Conservation (phyloP, 2,113 vertebrate genomes). For the Crocuta crocuta region DNA sequence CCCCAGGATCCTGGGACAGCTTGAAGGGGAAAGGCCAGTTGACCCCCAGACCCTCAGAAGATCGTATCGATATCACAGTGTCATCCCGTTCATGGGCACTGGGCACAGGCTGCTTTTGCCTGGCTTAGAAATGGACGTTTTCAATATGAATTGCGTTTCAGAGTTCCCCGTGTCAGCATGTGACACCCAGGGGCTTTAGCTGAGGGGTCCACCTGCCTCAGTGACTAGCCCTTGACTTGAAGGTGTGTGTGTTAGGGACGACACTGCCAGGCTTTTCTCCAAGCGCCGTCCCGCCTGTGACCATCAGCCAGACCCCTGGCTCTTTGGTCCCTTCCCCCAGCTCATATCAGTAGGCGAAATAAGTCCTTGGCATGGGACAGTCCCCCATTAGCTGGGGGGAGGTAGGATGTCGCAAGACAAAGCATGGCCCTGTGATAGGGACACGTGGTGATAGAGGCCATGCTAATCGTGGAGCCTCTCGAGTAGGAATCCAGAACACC, state of each 20-base stretch:
- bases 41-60: background rate
- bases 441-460: rapidly evolving
- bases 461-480: background rate
- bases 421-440: background rate
- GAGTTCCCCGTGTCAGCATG: background rate
- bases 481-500: rapidly evolving
- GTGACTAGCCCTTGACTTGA: background rate
- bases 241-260: background rate
- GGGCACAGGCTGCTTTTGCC: background rate
- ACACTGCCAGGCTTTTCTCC: background rate
- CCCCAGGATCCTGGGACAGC: background rate
- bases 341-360: no score
- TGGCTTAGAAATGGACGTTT: background rate
- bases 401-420: background rate
- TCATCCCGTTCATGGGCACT: background rate
- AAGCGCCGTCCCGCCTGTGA: background rate
- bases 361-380: background rate
- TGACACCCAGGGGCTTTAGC: background rate
- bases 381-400: background rate
- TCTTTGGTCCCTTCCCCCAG: background rate
- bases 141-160: background rate
- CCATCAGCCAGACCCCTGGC: background rate
- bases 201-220: background rate
- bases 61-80: rapidly evolving
- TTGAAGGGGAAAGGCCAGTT: background rate